These are phyloP conservation scores for Neosilurus mollespiculum DNA, from an alignment of 2,797 vertebrate species.

Conservation along the genomic window DNA sequence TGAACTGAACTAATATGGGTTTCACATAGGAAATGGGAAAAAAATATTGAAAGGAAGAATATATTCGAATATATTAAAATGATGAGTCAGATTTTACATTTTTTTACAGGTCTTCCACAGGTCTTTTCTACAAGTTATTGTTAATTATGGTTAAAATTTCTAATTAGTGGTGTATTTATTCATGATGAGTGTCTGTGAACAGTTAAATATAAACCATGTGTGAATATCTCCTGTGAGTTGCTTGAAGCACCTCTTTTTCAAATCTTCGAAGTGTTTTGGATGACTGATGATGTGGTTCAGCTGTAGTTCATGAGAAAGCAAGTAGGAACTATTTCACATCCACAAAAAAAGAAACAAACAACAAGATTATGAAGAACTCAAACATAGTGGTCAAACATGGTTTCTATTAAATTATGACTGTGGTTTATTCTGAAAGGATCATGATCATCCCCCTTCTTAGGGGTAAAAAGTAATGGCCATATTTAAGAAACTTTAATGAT, in stretches of 20 bases:
- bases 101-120: too few relatives aligned
- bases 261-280: constrained; percentile 32
- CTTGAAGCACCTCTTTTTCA: neutral
- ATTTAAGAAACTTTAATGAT: neutral
- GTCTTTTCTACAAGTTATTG: too few relatives aligned
- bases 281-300: constrained; percentile 29
- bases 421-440: neutral
- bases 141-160: neutral
- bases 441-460: neutral
- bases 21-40: neutral
- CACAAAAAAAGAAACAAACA: constrained; percentile 27
- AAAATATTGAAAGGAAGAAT: neutral
- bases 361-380: neutral
- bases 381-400: constrained; percentile 27
- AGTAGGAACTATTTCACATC: constrained; percentile 29
- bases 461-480: neutral
- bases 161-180: constrained; percentile 22
- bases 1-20: too few relatives aligned
- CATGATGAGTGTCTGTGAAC: neutral
- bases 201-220: constrained; percentile 29
- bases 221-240: constrained; percentile 29
- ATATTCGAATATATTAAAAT: neutral
- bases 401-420: constrained; percentile 5
- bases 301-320: constrained; percentile 30
- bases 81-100: too few relatives aligned